A percentile compares a stretch with the other conserved stretches of the same genome.
Evolutionary conservation across 2,888 invertebrate genomes (phyloP).

Genomic region (Andrena praecox): DNA sequence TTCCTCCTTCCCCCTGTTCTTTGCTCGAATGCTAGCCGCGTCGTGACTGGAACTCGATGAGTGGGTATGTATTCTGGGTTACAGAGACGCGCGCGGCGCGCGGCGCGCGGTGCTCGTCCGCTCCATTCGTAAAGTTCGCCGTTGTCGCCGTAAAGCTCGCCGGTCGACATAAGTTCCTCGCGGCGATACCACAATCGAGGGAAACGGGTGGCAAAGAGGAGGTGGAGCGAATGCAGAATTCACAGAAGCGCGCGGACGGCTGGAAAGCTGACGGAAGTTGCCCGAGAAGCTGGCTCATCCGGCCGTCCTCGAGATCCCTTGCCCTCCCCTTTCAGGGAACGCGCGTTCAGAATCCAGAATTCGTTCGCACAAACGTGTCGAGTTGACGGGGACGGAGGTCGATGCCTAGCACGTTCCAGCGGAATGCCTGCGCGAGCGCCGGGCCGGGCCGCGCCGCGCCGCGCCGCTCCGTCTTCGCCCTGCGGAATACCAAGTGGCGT

Average conservation of each 20-base stretch:
- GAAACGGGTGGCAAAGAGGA: not conserved
- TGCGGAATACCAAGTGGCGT: slow-evolving; percentile 75
- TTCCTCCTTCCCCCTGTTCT: slow-evolving; percentile 49
- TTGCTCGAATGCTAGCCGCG: slow-evolving; percentile 32
- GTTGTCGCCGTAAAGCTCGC: slow-evolving; percentile 35
- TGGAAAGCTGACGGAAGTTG: slow-evolving; percentile 54
- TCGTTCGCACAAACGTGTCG: slow-evolving; percentile 57
- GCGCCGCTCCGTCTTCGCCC: slow-evolving; percentile 62
- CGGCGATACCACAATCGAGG: not conserved
- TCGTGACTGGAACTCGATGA: slow-evolving; percentile 45
- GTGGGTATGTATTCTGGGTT: slow-evolving; percentile 56
- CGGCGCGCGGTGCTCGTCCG: not conserved
- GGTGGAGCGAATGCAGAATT: not conserved
- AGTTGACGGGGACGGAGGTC: slow-evolving; percentile 21
- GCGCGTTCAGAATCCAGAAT: slow-evolving; percentile 64
- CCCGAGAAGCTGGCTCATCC: slow-evolving; percentile 46
- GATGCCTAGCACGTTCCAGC: slow-evolving; percentile 68
- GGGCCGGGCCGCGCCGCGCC: slow-evolving; percentile 66
- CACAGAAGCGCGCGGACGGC: not conserved
- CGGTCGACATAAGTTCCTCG: slow-evolving; percentile 13
- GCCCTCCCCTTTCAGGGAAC: slow-evolving; percentile 21
- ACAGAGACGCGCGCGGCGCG: slow-evolving; percentile 24
- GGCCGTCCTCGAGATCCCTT: slow-evolving; percentile 46
- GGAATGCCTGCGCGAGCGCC: slow-evolving; percentile 76
- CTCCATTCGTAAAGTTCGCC: slow-evolving; percentile 46